Percentiles rank a stretch among this genome's conserved stretches.
Evolutionary conservation across 1,140 invertebrate species (phyloP).

Genomic region (Nomia melanderi): DNA sequence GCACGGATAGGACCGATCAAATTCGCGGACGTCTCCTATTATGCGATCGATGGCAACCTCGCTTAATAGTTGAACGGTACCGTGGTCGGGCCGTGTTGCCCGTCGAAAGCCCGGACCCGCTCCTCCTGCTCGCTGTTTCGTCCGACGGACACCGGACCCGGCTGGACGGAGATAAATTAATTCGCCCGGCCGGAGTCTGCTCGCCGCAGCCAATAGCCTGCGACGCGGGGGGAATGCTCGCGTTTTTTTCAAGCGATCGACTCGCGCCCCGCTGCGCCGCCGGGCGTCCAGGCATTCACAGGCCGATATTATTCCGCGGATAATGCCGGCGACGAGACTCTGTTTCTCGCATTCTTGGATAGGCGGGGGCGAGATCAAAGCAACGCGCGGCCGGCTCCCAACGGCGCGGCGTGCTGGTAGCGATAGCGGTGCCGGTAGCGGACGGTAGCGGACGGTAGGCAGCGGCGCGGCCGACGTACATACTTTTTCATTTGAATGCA

Average conservation of each 20-base stretch:
- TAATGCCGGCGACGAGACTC: not conserved
- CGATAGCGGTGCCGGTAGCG: not conserved
- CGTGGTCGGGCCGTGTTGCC: conserved; percentile 34
- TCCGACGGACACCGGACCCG: conserved; percentile 7
- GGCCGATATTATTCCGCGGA: not conserved
- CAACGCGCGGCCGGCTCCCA: not conserved
- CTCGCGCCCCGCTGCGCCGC: not conserved
- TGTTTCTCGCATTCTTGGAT: not conserved
- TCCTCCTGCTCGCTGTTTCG: conserved; percentile 44
- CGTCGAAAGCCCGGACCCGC: conserved; percentile 7
- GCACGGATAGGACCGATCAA: conserved; percentile 60
- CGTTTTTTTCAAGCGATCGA: not conserved
- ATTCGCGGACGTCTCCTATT: conserved; percentile 63
- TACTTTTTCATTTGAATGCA: conserved; percentile 38
- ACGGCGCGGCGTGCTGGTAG: not conserved
- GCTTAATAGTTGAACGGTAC: conserved; percentile 57
- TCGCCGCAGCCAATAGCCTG: too few relatives aligned
- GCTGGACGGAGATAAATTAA: conserved; percentile 38
- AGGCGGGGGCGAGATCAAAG: conserved; percentile 26
- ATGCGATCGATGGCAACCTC: conserved; percentile 60
- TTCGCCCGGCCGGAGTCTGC: not conserved
- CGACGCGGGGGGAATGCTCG: too few relatives aligned
- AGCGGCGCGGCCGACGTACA: not conserved
- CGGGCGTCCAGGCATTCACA: not conserved
- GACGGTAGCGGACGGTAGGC: too few relatives aligned